Evolutionary conservation across 1,140 invertebrate genomes (phyloP).

Genomic region (Colletes gigas): DNA sequence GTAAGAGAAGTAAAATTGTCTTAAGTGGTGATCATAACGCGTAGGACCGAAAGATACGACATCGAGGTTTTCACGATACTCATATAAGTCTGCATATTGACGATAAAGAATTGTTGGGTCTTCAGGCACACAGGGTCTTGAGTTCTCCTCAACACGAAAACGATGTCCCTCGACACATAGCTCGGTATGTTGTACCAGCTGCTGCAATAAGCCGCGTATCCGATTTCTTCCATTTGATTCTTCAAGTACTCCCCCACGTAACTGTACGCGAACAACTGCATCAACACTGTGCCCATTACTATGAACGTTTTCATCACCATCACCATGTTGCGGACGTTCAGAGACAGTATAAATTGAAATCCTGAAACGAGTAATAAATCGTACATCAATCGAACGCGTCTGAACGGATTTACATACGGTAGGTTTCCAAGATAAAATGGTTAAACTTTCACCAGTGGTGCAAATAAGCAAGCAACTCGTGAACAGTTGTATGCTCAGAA

Average conservation of each 20-base stretch:
- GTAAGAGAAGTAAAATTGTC: neutral
- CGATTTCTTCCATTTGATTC: conserved; percentile 47
- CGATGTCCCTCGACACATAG: conserved; percentile 10
- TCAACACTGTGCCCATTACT: conserved; percentile 13
- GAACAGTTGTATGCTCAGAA: conserved; percentile 43
- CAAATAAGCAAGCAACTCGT: conserved; percentile 45
- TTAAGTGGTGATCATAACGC: conserved; percentile 51
- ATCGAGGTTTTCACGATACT: conserved; percentile 54
- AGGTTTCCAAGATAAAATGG: neutral
- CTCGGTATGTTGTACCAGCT: conserved; percentile 39
- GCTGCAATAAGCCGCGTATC: conserved; percentile 21
- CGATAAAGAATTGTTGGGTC: conserved; percentile 33
- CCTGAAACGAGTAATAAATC: conserved; percentile 19
- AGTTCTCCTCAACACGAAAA: conserved; percentile 33
- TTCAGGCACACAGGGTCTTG: conserved; percentile 21
- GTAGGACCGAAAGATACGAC: conserved; percentile 53
- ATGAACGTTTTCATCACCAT: conserved; percentile 25
- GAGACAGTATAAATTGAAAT: conserved; percentile 51
- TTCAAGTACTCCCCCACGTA: conserved; percentile 51
- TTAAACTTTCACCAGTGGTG: conserved; percentile 35
- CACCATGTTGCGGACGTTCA: conserved; percentile 6
- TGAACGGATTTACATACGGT: no score
- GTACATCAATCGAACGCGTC: neutral
- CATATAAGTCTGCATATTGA: conserved; percentile 54
- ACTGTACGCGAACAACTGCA: conserved; percentile 44